phyloP scores from a whole-genome alignment of 2,113 vertebrate genomes.

The Spea multiplicata region DNA sequence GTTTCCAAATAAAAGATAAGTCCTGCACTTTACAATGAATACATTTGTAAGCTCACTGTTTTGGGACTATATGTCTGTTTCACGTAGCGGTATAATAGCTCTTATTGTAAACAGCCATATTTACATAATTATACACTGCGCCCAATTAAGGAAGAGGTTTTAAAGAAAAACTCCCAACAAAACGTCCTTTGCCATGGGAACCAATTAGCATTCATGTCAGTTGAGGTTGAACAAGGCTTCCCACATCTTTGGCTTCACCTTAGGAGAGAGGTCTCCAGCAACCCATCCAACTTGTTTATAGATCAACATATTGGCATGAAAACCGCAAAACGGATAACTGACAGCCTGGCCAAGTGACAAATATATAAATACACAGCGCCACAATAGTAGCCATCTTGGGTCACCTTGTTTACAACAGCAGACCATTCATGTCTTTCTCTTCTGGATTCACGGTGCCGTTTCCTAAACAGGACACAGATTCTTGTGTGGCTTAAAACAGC shows the following conservation, averaged over 20 bases:
- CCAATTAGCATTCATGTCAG: slow-evolving; percentile 29
- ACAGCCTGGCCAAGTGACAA: slow-evolving; percentile 33
- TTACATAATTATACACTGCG: neutral
- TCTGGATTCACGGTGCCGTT: slow-evolving; percentile 30
- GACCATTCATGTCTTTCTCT: slow-evolving; percentile 30
- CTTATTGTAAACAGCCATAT: neutral
- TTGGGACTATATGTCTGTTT: neutral
- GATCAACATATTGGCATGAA: slow-evolving; percentile 37
- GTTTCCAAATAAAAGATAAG: neutral
- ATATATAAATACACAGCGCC: slow-evolving; percentile 39
- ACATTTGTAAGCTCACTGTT: neutral
- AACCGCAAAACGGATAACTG: slow-evolving; percentile 37
- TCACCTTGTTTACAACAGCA: slow-evolving; percentile 47
- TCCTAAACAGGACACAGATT: slow-evolving; percentile 36
- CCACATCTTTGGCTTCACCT: slow-evolving; percentile 29
- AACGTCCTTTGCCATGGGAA: slow-evolving; percentile 1
- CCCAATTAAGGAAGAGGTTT: neutral
- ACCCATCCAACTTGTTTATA: slow-evolving; percentile 27
- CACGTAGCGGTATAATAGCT: neutral
- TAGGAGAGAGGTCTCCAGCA: slow-evolving; percentile 5
- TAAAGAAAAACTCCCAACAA: neutral
- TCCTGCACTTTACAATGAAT: neutral
- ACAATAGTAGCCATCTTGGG: slow-evolving; percentile 40
- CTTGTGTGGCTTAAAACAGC: slow-evolving; percentile 32
- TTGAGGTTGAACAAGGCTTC: slow-evolving; percentile 32